Evolutionary conservation across 1,140 invertebrate genomes (phyloP), one percentile per base, ranked within the genome.

Genomic region (Drosophila rufa): DNA sequence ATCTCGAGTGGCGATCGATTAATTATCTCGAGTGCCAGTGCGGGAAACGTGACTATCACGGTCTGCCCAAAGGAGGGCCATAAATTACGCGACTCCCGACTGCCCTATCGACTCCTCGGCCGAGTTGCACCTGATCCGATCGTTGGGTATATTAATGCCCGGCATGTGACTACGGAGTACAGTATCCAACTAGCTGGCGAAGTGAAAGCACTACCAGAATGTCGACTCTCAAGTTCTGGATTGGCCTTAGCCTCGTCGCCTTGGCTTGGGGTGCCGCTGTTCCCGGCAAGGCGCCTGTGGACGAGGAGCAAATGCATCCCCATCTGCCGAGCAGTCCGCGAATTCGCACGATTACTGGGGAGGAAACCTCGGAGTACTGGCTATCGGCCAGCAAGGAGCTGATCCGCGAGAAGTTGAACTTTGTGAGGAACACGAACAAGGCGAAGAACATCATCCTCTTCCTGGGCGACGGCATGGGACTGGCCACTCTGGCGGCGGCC

Each of bases 381-480:
- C 60, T 82, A 15, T 75, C 87, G 50, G 68, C 78, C 22, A 92
- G 92, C 46, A 92, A 91, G 57, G 36, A 80, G 14, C 79, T 76
- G 45, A 53, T 93, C 12, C 53, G 73, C 33, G 64, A 91, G 19
- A 92, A 92, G 69, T 15, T 83, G 11, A 66, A 65, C 33, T 64
- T 64, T 47, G 83, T 92, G 61, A 92, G 93, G 15, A 94, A 94
- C 15, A 93, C 93, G 64, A 92, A 94, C 46, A 82, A 90, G 33
- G 94, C 96, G 1, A 95, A 96, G 85, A 97, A 97, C 91, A 95
- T 96, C 0, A 96, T 97, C 53, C 85, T 97, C 15, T 97, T 97
- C 81, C 91, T 98, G 19, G 97, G 97, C 1, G 96, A 97, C 91
- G 96, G 96, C 3, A 97, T 97, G 96, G 96, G 96, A 1, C 93